Evolutionary conservation across 2,113 vertebrate genomes (phyloP).

Genomic region (Sitta europaea): DNA sequence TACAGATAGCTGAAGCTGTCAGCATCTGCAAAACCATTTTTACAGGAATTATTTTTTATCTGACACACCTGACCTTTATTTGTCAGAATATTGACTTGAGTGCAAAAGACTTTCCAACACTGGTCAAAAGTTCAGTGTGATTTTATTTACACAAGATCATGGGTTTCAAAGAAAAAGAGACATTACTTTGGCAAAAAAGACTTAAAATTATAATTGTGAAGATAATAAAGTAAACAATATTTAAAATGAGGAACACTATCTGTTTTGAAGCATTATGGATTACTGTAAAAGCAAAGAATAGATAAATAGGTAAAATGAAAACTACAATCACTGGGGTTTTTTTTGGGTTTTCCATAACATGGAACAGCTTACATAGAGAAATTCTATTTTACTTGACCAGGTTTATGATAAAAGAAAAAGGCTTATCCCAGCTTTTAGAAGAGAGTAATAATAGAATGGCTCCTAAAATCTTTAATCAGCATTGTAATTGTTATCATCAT

Average conservation of each 20-base stretch:
- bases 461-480: not conserved
- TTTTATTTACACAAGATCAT: not conserved
- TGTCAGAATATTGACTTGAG: not conserved
- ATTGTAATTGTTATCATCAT: not conserved
- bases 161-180: not conserved
- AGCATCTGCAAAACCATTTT: not conserved
- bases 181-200: not conserved
- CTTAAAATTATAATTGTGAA: not conserved
- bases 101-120: not conserved
- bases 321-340: rapidly evolving
- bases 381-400: not conserved
- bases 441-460: not conserved
- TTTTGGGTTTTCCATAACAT: not conserved
- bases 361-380: not conserved
- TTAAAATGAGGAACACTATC: not conserved
- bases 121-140: not conserved
- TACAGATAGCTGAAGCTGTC: not conserved
- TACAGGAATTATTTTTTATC: not conserved
- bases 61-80: not conserved
- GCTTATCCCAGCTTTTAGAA: not conserved
- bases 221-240: not conserved
- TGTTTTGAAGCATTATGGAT: not conserved
- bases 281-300: not conserved
- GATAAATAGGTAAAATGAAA: not conserved
- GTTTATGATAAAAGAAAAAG: not conserved